Conservation (phyloP, 2,888 invertebrate species). For the Sminthurinus aureus region DNA sequence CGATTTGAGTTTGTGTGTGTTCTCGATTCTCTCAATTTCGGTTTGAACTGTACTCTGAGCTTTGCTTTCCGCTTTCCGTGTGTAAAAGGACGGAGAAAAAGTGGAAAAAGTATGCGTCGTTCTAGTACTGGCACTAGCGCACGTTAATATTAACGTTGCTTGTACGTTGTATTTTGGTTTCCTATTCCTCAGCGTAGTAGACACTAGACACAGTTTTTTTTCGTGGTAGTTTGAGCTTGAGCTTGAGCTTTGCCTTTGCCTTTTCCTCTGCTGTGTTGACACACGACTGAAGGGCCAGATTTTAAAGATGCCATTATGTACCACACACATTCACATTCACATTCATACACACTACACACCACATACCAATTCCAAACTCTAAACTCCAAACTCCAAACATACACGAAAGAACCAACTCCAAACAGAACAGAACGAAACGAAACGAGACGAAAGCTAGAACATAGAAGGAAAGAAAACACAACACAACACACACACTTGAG, state of each 20-base stretch:
- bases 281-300: slow-evolving; percentile 40
- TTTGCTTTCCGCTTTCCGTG: background rate
- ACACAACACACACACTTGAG: background rate
- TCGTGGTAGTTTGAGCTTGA: background rate
- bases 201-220: slow-evolving; percentile 23
- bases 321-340: slow-evolving; percentile 2
- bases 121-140: no score
- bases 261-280: slow-evolving; percentile 35
- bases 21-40: no score
- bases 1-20: background rate
- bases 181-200: no score
- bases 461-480: background rate
- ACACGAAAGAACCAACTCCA: background rate
- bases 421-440: background rate
- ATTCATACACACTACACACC: background rate
- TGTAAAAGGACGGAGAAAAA: background rate
- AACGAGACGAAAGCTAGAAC: background rate
- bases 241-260: slow-evolving; percentile 4
- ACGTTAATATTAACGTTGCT: no score
- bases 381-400: background rate
- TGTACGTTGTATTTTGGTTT: no score
- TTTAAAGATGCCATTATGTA: slow-evolving; percentile 33
- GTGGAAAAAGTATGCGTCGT: slow-evolving; percentile 14
- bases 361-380: background rate
- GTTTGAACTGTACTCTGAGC: background rate